Base-by-base conservation (phyloP, 2,888 invertebrate species). In the Ornithoptera priamus region DNA sequence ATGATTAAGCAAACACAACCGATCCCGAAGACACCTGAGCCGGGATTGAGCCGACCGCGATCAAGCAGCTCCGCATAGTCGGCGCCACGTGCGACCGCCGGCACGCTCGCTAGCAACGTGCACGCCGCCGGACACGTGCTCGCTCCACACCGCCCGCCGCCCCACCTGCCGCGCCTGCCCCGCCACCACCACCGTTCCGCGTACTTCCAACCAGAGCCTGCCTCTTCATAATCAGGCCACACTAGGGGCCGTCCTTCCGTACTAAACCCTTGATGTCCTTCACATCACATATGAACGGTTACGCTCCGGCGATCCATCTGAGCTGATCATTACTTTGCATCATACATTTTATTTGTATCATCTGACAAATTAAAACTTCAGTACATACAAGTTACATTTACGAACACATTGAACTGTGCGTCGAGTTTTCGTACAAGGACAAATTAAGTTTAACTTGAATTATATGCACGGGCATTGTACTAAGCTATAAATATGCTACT, bases 91-190 rank as follows among this genome's bases (percentile, higher is more conserved):
- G 74, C 88, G 92, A 86, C 91, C 78, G 79, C 76, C 75, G 84
- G 80, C 69, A 72, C 86, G 90, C 85, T 90, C 88, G 85, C 81
- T 78, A 75, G 78, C 77, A 85, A 86, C 82, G 86, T 77, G 75
- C 84, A 80, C 79, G 74, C 78, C 80, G 74, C 72, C 46, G 61
- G 78, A 66, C 82, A 83, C 84, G 83, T 82, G 81, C 73, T 69
- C 67, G 66, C 71, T 70, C 75, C 5, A 71, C 68, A 72, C 67
- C 68, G 60, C 69, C 72, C 75, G 4, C 65, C 68, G 60, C 69
- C 72, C 70, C 75, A 69, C 71, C 72, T 0, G 10, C 39, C 7
- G 1, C 39, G 8, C 7, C 10, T 1, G 8, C 39, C 7, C 7
- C 39, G 10, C 7, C 74, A 17, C 71, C 68, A 72, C 65, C 68